A percentile compares a stretch with the other conserved stretches of the same genome.
phyloP scores from a whole-genome alignment of 23 tunicate species.

The Pegea sp. region DNA sequence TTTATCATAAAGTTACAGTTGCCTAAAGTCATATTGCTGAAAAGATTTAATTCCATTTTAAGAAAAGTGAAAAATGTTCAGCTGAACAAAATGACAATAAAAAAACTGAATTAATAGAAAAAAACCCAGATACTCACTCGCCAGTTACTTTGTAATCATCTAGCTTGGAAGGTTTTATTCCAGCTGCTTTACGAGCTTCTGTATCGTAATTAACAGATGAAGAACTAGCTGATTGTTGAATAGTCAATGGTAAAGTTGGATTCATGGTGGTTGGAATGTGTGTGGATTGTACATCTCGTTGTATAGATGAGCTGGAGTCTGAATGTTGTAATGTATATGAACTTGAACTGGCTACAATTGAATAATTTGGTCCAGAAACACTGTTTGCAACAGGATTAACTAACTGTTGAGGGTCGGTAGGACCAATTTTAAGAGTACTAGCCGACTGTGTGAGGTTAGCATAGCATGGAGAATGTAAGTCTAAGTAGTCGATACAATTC shows the following conservation, averaged over 20 bases:
- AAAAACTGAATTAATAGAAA: too few relatives aligned
- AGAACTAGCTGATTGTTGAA: slow-evolving; percentile 44
- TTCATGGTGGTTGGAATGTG: neutral
- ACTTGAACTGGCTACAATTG: slow-evolving; percentile 20
- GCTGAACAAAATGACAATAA: too few relatives aligned
- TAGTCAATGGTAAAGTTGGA: too few relatives aligned
- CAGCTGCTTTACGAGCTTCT: too few relatives aligned
- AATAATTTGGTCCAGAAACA: too few relatives aligned
- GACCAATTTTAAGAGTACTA: slow-evolving; percentile 11
- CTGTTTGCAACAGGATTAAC: neutral
- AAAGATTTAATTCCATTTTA: too few relatives aligned
- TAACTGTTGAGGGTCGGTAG: neutral
- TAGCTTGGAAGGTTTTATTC: too few relatives aligned
- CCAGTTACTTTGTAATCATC: too few relatives aligned
- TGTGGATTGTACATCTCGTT: slow-evolving; percentile 5
- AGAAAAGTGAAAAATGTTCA: too few relatives aligned
- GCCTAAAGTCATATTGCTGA: too few relatives aligned
- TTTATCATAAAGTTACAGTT: too few relatives aligned
- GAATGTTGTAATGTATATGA: slow-evolving; percentile 43
- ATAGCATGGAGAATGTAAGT: slow-evolving; percentile 34
- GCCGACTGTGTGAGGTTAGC: slow-evolving; percentile 17
- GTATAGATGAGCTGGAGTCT: slow-evolving; percentile 27
- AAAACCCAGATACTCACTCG: too few relatives aligned
- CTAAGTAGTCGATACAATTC: slow-evolving; percentile 55
- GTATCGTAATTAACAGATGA: slow-evolving; percentile 31